Evolutionary conservation across 2,113 vertebrate species (phyloP), one percentile per base, ranked within the genome.

Genomic region (Tricholaema leucomelas): DNA sequence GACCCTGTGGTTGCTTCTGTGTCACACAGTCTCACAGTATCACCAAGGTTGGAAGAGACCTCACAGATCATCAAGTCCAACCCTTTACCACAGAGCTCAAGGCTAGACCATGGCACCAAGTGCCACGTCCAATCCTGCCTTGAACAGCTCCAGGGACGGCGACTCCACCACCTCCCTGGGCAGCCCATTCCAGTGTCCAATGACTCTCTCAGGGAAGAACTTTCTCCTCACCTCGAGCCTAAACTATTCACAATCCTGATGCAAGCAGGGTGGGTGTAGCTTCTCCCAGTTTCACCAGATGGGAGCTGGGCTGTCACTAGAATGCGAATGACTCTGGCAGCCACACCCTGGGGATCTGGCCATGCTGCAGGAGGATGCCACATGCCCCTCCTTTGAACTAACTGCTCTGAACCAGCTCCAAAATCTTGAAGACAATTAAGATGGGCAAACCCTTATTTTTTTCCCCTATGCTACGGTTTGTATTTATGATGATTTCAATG

Each of bases 301-400:
- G 46, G 25, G 61, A 61, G 33, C 44, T 85, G 74, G 3, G 20
- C 30, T 76, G n/a, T 91, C 50, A 30, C 1, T 6, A 16, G 18
- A 40, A 10, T 4, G 33, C 31, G 18, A 15, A 27, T 44, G 58
- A 23, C 9, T 8, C 15, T 0, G 85, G 40, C 8, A 15, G 31
- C 27, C 23, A 4, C 5, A 1, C 36, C 23, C 27, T 5, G 1
- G 50, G 8, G 38, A 17, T 21, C 25, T 0, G 4, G 54, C 23
- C 1, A 1, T 61, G 85, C 59, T 69, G 64, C 46, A 14, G 2
- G 7, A 52, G 36, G 46, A 31, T 52, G 36, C 42, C 31, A 2
- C 1, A 2, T 52, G 74, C 46, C 69, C 38, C 6, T 6, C 0
- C 0, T 63, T 84, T 75, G 28, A 84, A 31, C 24, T 38, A 21